phyloP scores from a whole-genome alignment of 2,888 invertebrate species.

The Syritta pipiens region DNA sequence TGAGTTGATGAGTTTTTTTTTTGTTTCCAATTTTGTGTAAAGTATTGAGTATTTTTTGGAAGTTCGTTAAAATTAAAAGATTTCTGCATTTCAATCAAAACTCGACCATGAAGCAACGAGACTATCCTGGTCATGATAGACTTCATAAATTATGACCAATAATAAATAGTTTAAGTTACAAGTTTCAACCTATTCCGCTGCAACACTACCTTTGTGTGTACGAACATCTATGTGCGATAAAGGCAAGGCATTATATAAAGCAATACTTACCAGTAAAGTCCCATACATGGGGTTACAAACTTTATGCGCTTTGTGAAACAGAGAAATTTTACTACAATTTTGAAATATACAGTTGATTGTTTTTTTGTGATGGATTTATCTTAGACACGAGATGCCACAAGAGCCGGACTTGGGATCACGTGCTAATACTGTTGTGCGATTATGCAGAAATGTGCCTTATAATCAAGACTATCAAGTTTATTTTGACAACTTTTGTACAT shows the following conservation, averaged over 20 bases:
- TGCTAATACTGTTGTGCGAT: constrained; percentile 1
- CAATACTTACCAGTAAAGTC: neutral
- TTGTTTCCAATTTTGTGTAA: no score
- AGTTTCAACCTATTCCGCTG: neutral
- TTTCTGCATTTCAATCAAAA: constrained; percentile 19
- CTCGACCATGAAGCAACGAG: constrained; percentile 5
- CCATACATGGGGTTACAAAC: neutral
- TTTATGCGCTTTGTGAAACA: neutral
- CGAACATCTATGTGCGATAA: neutral
- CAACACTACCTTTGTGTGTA: constrained; percentile 15
- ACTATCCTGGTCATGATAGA: constrained; percentile 1
- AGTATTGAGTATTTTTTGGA: no score
- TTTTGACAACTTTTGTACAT: constrained; percentile 5
- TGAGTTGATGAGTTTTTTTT: no score
- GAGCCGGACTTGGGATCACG: constrained; percentile 9
- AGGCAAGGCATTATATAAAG: constrained; percentile 6
- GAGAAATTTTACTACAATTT: constrained; percentile 7
- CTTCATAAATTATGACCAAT: constrained; percentile 7
- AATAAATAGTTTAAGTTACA: neutral
- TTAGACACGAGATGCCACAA: constrained; percentile 1
- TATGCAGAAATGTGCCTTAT: neutral
- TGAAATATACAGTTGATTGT: constrained; percentile 15
- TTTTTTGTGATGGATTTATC: neutral
- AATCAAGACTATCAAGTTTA: constrained; percentile 6
- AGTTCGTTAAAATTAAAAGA: neutral